Evolutionary conservation across 1,140 invertebrate species (phyloP).

Genomic region (Druon quercuslanigerum): DNA sequence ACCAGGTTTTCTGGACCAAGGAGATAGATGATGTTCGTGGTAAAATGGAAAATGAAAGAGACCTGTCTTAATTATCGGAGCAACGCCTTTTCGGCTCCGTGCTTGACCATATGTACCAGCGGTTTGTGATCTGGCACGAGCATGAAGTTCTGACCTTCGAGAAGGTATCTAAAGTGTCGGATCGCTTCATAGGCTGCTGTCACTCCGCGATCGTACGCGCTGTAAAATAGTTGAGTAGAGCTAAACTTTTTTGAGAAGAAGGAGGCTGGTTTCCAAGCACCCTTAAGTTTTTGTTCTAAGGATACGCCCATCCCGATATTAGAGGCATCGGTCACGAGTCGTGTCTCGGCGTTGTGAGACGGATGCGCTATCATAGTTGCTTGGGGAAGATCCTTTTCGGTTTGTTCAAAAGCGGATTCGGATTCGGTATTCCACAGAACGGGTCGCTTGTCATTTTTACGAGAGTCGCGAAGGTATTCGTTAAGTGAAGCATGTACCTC

Average conservation of each 20-base stretch:
- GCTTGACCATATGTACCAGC: constrained; percentile 32
- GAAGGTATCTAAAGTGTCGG: too few species aligned
- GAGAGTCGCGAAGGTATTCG: background rate
- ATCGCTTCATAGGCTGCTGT: too few species aligned
- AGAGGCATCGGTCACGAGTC: background rate
- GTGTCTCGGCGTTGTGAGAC: background rate
- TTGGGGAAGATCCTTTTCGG: background rate
- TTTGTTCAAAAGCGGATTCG: background rate
- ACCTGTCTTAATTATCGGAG: background rate
- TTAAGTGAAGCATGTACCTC: too few species aligned
- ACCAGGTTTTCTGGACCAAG: too few species aligned
- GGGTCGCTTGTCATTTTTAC: background rate
- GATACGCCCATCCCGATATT: too few species aligned
- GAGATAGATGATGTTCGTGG: too few species aligned
- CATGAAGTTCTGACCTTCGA: too few species aligned
- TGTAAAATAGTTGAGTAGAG: too few species aligned
- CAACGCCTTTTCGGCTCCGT: constrained; percentile 32
- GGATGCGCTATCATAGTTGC: background rate
- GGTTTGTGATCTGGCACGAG: constrained; percentile 30
- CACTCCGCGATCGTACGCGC: too few species aligned
- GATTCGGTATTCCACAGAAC: background rate
- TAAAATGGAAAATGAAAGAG: too few species aligned
- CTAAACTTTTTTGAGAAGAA: too few species aligned
- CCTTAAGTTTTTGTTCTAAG: background rate
- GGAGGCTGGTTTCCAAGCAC: too few species aligned